Percentiles rank a stretch among this genome's conserved stretches.
These are phyloP conservation scores for Brachionus plicatilis DNA, from an alignment of 1,140 invertebrate species.

Conservation along the genomic window DNA sequence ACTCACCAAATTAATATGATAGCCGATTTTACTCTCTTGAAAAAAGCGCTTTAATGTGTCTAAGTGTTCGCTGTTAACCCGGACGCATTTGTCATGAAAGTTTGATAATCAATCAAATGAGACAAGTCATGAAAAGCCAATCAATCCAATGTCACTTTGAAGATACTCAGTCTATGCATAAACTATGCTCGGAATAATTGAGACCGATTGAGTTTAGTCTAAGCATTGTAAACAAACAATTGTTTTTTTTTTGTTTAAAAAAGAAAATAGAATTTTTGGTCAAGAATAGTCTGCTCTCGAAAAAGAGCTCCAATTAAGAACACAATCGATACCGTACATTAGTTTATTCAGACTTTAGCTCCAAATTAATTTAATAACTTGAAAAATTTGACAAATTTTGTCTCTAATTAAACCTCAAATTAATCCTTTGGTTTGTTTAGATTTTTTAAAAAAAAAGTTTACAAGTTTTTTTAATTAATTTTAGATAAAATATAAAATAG, in stretches of 20 bases:
- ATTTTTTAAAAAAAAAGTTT: not conserved
- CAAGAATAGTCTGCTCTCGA: not conserved
- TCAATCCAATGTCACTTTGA: not conserved
- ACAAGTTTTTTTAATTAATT: conserved; percentile 34
- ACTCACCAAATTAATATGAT: not conserved
- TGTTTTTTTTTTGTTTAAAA: not conserved
- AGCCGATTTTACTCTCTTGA: not conserved
- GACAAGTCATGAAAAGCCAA: not conserved
- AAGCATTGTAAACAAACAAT: not conserved
- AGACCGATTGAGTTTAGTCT: not conserved
- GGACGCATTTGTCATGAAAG: not conserved
- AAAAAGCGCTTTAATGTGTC: not conserved
- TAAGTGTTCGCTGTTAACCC: not conserved
- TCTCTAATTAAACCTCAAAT: not conserved
- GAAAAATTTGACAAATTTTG: not conserved
- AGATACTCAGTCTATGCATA: not conserved
- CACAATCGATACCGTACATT: not conserved
- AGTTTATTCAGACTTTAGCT: not conserved
- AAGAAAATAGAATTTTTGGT: not conserved
- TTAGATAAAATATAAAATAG: conserved; percentile 12
- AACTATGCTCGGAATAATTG: not conserved
- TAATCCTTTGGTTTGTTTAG: conserved; percentile 19
- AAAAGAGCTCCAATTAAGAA: not conserved
- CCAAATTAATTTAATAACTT: not conserved
- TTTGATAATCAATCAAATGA: not conserved